Percentiles rank a stretch among this genome's conserved stretches.
These are phyloP conservation scores for Cydia pomonella DNA, from an alignment of 1,140 invertebrate genomes.

Conservation along the genomic window DNA sequence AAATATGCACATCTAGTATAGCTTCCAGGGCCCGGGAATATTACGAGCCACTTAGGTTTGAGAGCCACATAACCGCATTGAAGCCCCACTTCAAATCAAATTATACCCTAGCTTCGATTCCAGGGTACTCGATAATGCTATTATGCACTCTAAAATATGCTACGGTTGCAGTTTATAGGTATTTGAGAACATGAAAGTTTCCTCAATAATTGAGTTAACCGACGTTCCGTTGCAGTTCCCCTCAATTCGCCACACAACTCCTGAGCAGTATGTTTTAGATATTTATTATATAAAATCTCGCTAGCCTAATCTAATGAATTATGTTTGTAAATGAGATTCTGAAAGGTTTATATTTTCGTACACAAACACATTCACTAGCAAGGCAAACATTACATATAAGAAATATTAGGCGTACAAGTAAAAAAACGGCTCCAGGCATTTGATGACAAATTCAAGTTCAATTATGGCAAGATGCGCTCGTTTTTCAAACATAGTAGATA, in stretches of 20 bases:
- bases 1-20: too few relatives aligned
- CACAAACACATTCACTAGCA: slow-evolving; percentile 47
- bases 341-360: slow-evolving; percentile 35
- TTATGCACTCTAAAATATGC: slow-evolving; percentile 40
- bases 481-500: too few relatives aligned
- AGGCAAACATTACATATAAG: too few relatives aligned
- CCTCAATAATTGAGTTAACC: background rate
- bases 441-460: too few relatives aligned
- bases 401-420: too few relatives aligned
- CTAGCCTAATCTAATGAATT: too few relatives aligned
- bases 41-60: background rate
- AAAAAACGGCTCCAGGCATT: too few relatives aligned
- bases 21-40: background rate
- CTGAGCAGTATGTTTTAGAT: background rate
- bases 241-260: background rate
- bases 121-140: slow-evolving; percentile 44
- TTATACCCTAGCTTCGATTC: slow-evolving; percentile 55
- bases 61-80: slow-evolving; percentile 4
- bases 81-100: slow-evolving; percentile 50
- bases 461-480: too few relatives aligned
- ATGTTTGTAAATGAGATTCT: background rate
- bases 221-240: background rate
- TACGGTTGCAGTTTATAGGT: background rate
- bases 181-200: slow-evolving; percentile 8
- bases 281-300: too few relatives aligned